These are phyloP conservation scores for Xyrichtys novacula DNA, from an alignment of 2,797 vertebrate genomes.

Conservation along the genomic window DNA sequence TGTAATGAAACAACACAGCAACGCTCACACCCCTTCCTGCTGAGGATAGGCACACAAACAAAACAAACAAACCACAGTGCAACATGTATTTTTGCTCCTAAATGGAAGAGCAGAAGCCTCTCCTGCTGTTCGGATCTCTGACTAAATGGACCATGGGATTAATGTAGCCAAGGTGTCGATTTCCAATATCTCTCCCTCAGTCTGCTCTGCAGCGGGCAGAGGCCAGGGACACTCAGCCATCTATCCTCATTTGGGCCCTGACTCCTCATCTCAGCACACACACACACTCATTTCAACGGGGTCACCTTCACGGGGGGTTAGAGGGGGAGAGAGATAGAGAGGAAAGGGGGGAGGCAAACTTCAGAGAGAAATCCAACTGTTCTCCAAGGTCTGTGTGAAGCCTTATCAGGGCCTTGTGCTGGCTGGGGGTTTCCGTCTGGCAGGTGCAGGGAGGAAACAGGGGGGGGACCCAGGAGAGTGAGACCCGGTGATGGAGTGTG, in stretches of 20 bases:
- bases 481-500: slow-evolving; percentile 14
- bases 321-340: slow-evolving; percentile 23
- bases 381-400: slow-evolving; percentile 67
- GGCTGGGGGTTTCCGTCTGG: slow-evolving; percentile 55
- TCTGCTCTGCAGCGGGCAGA: slow-evolving; percentile 69
- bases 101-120: slow-evolving; percentile 72
- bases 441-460: slow-evolving; percentile 60
- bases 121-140: slow-evolving; percentile 59
- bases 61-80: slow-evolving; percentile 49
- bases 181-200: slow-evolving; percentile 79
- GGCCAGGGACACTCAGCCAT: slow-evolving; percentile 80
- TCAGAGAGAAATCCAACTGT: slow-evolving; percentile 68
- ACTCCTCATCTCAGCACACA: slow-evolving; percentile 74
- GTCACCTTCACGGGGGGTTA: slow-evolving; percentile 76
- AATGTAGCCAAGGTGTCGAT: slow-evolving; percentile 82
- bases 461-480: slow-evolving; percentile 41
- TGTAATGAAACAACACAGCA: slow-evolving; percentile 58
- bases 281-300: slow-evolving; percentile 54
- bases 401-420: slow-evolving; percentile 69
- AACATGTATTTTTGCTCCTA: slow-evolving; percentile 66
- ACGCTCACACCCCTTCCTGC: slow-evolving; percentile 53
- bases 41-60: slow-evolving; percentile 26
- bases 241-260: slow-evolving; percentile 82
- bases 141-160: slow-evolving; percentile 85
- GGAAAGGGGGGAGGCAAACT: slow-evolving; percentile 57